Conservation (phyloP, 2,113 vertebrate species). For the Hippocampus zosterae region DNA sequence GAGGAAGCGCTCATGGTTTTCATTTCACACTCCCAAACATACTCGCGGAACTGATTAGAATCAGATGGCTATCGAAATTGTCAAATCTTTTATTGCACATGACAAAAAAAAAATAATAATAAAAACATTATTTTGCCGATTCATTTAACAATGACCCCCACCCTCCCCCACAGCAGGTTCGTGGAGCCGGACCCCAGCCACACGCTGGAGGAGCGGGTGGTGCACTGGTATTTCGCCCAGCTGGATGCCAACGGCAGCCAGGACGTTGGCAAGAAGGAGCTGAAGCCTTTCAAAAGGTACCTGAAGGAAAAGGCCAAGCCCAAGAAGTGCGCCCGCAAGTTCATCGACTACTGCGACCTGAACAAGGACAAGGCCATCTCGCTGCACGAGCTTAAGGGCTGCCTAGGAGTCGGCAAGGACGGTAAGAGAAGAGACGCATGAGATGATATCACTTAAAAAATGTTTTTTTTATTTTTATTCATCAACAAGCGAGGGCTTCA, state of each 20-base stretch:
- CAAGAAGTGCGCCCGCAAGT: slow-evolving; percentile 93
- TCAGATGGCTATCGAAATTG: slow-evolving; percentile 1
- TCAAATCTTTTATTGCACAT: not conserved
- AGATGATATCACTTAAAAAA: too few species aligned
- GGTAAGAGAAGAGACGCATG: slow-evolving; percentile 61
- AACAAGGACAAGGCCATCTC: slow-evolving; percentile 95
- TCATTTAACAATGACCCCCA: not conserved
- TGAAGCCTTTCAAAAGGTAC: slow-evolving; percentile 94
- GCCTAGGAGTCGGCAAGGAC: slow-evolving; percentile 92
- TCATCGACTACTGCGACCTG: slow-evolving; percentile 96
- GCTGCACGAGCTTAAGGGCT: slow-evolving; percentile 91
- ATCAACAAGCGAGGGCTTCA: too few species aligned
- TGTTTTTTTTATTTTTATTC: too few species aligned
- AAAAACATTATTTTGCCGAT: not conserved
- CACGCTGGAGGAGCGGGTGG: slow-evolving; percentile 92
- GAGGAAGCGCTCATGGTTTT: not conserved
- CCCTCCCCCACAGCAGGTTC: slow-evolving; percentile 77
- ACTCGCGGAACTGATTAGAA: not conserved
- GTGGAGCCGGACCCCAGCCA: slow-evolving; percentile 94
- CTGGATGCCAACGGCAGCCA: slow-evolving; percentile 91
- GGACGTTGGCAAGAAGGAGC: slow-evolving; percentile 93
- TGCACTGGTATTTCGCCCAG: slow-evolving; percentile 96
- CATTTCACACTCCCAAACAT: not conserved
- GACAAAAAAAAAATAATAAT: not conserved
- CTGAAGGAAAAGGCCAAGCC: slow-evolving; percentile 98